Percentiles rank a stretch among this genome's conserved stretches.
Evolutionary conservation across 2,113 vertebrate species (phyloP).

Genomic region (Scolopax mira): DNA sequence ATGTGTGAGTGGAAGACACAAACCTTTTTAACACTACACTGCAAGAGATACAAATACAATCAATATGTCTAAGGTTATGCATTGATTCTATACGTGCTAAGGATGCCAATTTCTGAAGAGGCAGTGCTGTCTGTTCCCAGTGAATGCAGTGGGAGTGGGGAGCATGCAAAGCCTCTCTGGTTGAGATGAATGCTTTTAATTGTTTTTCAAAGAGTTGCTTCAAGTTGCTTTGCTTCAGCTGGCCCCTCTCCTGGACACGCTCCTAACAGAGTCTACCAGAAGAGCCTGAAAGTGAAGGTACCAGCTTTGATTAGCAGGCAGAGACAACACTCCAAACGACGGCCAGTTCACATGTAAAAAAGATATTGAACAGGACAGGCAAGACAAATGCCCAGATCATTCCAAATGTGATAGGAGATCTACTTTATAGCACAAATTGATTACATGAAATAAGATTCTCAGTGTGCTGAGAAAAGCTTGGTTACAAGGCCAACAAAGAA

Average conservation of each 20-base stretch:
- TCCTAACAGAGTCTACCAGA: not conserved
- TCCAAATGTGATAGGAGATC: not conserved
- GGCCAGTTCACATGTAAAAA: not conserved
- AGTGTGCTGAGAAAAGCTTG: not conserved
- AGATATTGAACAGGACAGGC: not conserved
- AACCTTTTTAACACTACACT: not conserved
- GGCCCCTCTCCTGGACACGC: not conserved
- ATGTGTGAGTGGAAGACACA: not conserved
- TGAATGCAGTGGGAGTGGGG: not conserved
- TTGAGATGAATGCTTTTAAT: not conserved
- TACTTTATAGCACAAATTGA: not conserved
- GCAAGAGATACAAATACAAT: not conserved
- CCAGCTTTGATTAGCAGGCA: not conserved
- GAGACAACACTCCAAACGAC: not conserved
- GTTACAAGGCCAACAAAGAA: not conserved
- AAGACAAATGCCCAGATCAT: not conserved
- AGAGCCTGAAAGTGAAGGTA: not conserved
- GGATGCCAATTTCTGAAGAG: not conserved
- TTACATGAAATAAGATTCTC: not conserved
- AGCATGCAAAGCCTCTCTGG: not conserved
- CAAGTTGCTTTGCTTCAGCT: not conserved
- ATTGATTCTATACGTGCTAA: not conserved
- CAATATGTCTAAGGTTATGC: not conserved
- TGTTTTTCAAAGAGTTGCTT: not conserved
- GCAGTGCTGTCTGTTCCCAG: not conserved